Conservation (phyloP, 2,888 invertebrate species). For the Dilophus febrilis region DNA sequence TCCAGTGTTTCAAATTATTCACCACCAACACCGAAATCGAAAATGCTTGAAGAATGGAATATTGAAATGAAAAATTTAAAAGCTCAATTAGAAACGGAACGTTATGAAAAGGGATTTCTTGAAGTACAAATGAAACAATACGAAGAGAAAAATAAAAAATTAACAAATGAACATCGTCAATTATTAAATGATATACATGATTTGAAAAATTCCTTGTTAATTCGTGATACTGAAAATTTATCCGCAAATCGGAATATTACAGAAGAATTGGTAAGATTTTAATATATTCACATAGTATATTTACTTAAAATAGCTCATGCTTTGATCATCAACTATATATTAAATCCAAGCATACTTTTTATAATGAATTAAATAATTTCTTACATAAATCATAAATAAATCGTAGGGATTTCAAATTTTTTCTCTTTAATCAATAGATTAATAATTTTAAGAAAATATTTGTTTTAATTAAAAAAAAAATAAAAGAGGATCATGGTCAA, state of each 20-base stretch:
- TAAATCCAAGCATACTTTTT: too few relatives aligned
- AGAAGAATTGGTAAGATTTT: conserved; percentile 14
- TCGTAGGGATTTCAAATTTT: too few relatives aligned
- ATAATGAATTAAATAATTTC: too few relatives aligned
- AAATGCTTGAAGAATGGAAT: conserved; percentile 21
- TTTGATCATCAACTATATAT: too few relatives aligned
- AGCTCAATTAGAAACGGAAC: conserved; percentile 23
- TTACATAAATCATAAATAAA: too few relatives aligned
- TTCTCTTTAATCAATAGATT: too few relatives aligned
- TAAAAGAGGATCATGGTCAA: neutral
- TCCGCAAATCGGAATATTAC: conserved; percentile 11
- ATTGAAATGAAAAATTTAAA: conserved; percentile 21
- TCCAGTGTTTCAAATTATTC: conserved; percentile 9
- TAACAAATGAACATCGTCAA: conserved; percentile 10
- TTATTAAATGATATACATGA: conserved; percentile 15
- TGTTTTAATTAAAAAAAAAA: conserved; percentile 3
- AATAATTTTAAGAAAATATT: too few relatives aligned
- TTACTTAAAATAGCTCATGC: too few relatives aligned
- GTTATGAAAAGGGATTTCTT: conserved; percentile 13
- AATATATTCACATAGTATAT: too few relatives aligned
- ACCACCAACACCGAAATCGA: conserved; percentile 21
- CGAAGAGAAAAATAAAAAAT: conserved; percentile 1
- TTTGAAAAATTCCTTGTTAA: conserved; percentile 16
- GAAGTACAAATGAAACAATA: conserved; percentile 4
- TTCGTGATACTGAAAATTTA: conserved; percentile 12